Conservation (phyloP, 2,888 invertebrate species). For the Epistrophe eligans region DNA sequence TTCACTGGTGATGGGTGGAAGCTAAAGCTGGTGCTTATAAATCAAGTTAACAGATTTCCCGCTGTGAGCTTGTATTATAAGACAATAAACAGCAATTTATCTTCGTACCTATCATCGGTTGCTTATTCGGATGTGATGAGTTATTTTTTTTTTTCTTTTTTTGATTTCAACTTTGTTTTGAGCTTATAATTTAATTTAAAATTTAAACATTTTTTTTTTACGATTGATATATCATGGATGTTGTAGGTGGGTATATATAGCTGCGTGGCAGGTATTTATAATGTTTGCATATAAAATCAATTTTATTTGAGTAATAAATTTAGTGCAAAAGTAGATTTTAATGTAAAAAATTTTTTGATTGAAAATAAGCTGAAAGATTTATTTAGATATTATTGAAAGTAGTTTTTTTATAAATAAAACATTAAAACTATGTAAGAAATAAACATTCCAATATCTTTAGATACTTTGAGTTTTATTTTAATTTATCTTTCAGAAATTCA, state of each 20-base stretch:
- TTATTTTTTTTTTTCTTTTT: slow-evolving; percentile 22
- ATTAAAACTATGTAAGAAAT: too few species aligned
- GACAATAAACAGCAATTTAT: slow-evolving; percentile 66
- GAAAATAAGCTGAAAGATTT: background rate
- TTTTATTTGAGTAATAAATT: slow-evolving; percentile 33
- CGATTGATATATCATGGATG: slow-evolving; percentile 15
- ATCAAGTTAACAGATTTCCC: slow-evolving; percentile 71
- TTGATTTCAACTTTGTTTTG: background rate
- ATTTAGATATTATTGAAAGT: background rate
- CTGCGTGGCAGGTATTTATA: background rate
- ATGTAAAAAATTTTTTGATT: background rate
- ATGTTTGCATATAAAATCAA: slow-evolving; percentile 25
- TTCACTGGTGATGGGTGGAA: background rate
- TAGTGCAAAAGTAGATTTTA: background rate
- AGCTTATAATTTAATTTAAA: slow-evolving; percentile 27
- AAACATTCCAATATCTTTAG: too few species aligned
- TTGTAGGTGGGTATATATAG: background rate
- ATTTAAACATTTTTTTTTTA: background rate
- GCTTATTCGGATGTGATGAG: slow-evolving; percentile 65
- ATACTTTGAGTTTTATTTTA: too few species aligned
- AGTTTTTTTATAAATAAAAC: too few species aligned
- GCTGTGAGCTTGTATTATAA: slow-evolving; percentile 68
- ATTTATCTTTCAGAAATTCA: too few species aligned
- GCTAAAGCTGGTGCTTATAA: slow-evolving; percentile 60
- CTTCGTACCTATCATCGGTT: slow-evolving; percentile 66